Percentiles rank a stretch among this genome's conserved stretches.
Evolutionary conservation across 2,113 vertebrate species (phyloP).

Genomic region (Herpailurus yagouaroundi): DNA sequence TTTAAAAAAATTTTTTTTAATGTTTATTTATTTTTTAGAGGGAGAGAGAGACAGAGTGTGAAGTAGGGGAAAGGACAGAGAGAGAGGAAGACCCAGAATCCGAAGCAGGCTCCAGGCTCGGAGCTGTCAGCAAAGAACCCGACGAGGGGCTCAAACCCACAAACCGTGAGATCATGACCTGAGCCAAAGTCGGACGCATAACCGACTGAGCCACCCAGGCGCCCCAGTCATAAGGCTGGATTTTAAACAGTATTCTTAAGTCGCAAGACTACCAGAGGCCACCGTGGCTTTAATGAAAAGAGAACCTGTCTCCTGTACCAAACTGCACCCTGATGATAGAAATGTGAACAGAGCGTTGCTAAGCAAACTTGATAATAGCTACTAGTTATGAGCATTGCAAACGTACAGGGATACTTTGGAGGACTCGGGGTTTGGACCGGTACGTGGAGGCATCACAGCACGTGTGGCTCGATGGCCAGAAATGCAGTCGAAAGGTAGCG

Average conservation of each 20-base stretch:
- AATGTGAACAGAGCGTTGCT: background rate
- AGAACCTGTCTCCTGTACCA: background rate
- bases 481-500: background rate
- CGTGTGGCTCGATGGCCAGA: accelerated
- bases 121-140: too few species aligned
- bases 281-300: background rate
- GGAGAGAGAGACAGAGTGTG: too few species aligned
- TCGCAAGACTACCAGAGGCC: background rate
- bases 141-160: too few species aligned
- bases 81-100: too few species aligned
- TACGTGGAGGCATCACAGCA: accelerated
- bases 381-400: background rate
- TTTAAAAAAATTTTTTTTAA: background rate
- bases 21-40: too few species aligned
- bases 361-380: background rate
- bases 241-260: background rate
- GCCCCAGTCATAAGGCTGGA: too few species aligned
- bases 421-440: accelerated
- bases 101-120: too few species aligned
- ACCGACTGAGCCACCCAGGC: too few species aligned
- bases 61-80: too few species aligned
- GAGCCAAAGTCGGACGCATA: too few species aligned
- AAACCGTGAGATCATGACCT: too few species aligned
- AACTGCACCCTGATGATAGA: background rate
- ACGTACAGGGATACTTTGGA: background rate